These are phyloP conservation scores for Dendropsophus ebraccatus DNA, from an alignment of 2,113 vertebrate genomes.

Conservation along the genomic window DNA sequence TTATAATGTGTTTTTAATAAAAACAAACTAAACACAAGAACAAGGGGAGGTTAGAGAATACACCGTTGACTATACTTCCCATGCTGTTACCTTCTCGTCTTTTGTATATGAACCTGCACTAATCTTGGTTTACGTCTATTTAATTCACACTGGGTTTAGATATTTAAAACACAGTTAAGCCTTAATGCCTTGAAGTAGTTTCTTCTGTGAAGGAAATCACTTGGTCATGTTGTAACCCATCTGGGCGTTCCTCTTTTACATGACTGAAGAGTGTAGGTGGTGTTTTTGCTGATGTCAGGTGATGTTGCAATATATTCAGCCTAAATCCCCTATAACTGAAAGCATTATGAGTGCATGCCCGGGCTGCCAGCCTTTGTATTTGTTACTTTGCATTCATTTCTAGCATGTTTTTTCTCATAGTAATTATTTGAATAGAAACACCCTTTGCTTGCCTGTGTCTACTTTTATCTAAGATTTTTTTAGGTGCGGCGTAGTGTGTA, in stretches of 20 bases:
- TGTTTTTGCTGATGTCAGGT: background rate
- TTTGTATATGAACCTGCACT: background rate
- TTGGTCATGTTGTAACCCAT: constrained; percentile 53
- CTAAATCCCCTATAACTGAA: background rate
- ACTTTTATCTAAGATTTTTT: background rate
- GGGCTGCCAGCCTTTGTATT: background rate
- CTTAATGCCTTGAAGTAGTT: background rate
- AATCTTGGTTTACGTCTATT: background rate
- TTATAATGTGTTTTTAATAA: too few species aligned
- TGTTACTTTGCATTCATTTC: background rate
- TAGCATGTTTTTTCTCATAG: background rate
- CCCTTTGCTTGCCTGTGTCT: background rate
- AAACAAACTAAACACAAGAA: too few species aligned
- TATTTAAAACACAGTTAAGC: background rate
- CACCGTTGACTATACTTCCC: background rate
- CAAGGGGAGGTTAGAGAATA: too few species aligned
- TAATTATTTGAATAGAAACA: background rate
- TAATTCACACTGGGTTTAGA: background rate
- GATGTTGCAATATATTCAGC: constrained; percentile 1
- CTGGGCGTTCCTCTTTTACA: constrained; percentile 37
- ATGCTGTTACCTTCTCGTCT: background rate
- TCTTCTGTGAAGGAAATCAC: constrained; percentile 15
- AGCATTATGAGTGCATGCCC: background rate
- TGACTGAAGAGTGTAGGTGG: constrained; percentile 39
- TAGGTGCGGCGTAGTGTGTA: background rate